These are phyloP conservation scores for Epizoanthus rinbou DNA, from an alignment of 92 coral and sea anemone species.

Conservation along the genomic window DNA sequence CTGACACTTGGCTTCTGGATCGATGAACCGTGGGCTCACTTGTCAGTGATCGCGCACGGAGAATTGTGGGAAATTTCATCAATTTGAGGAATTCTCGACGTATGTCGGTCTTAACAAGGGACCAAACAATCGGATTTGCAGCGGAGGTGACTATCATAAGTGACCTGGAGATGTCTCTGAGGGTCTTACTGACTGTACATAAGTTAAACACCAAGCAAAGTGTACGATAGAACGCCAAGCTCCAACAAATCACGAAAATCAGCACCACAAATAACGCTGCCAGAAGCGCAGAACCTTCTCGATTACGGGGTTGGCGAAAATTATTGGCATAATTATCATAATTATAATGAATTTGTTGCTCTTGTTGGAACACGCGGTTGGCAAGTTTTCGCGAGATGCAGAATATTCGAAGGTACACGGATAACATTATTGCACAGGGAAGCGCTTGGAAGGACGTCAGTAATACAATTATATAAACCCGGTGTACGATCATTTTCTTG, in stretches of 20 bases:
- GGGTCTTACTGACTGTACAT: conserved; percentile 13
- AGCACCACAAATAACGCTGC: conserved; percentile 43
- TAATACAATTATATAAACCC: not conserved
- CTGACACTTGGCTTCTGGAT: conserved; percentile 1
- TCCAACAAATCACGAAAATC: conserved; percentile 60
- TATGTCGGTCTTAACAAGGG: conserved; percentile 63
- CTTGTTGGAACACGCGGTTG: not conserved
- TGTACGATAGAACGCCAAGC: conserved; percentile 54
- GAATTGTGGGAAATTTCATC: not conserved
- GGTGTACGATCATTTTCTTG: not conserved
- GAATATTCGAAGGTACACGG: conserved; percentile 3
- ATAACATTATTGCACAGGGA: conserved; percentile 13
- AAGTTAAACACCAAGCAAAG: conserved; percentile 40
- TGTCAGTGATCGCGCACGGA: not conserved
- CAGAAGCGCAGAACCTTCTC: not conserved
- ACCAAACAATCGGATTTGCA: conserved; percentile 65
- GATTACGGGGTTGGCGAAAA: not conserved
- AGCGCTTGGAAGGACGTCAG: not conserved
- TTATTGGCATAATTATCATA: not conserved
- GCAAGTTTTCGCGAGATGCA: not conserved
- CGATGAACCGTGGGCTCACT: not conserved
- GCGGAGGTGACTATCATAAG: conserved; percentile 56
- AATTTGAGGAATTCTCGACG: conserved; percentile 48
- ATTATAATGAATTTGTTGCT: conserved; percentile 10
- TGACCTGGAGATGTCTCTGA: conserved; percentile 47